Base-by-base conservation (phyloP, 2,888 invertebrate species). In the Drosophila atripex region DNA sequence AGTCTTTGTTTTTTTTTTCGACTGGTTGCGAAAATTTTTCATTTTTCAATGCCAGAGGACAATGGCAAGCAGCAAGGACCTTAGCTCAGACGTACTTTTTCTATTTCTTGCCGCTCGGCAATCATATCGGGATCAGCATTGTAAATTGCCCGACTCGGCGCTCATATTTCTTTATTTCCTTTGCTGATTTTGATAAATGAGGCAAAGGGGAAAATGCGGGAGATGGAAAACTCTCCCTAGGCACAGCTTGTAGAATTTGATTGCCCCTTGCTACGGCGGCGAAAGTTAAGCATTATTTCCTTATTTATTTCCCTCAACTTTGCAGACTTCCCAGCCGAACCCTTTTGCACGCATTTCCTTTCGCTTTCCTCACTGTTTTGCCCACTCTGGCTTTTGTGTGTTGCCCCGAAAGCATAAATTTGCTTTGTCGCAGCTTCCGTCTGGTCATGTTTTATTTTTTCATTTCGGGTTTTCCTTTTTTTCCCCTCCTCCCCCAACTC, bases 231-330 rank as follows among this genome's bases (percentile, higher is more conserved):
- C 18, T 53, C 47, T 30, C 63, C 58, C 38, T 32, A 45, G 47
- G 56, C 53, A 60, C 54, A 68, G 63, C 57, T 66, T 59, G 58
- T 56, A 47, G 30, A 75, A 71, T 71, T 72, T 75, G 63, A 70
- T 76, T 77, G 74, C 73, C 65, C 71, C 56, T 65, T 21, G 56
- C 50, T 54, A 5, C 5, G 18, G 18, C 32, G 14, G 51, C 28
- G 45, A 77, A 79, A 79, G 77, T 79, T 79, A 79, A 83, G 78
- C 76, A 71, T 75, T 73, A 77, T 84, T 80, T 80, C 70, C 83
- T 80, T 78, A 79, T 85, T 82, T 80, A 79, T 85, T 85, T 79
- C 61, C 79, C 73, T 74, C 71, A 75, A 65, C 38, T 69, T 70
- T 47, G 16, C 38, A 41, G 49, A 65, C 49, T 43, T 21, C 38